Evolutionary conservation across 2,113 vertebrate species (phyloP), one percentile per base, ranked within the genome.

Genomic region (Mixornis gularis): DNA sequence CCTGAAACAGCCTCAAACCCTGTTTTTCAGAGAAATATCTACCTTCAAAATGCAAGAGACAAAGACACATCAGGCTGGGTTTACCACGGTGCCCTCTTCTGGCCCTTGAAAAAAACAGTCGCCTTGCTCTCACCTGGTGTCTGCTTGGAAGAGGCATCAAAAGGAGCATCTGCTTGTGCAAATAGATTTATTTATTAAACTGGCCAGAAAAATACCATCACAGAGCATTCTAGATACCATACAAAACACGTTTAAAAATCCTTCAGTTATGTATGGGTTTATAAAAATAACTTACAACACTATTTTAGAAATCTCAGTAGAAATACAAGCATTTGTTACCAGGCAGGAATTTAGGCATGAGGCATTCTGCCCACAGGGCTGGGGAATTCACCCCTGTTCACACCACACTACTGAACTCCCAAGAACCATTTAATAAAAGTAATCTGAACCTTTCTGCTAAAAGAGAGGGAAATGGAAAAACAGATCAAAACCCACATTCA

Each of bases 271-370:
- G 1, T 43, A 52, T 3, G 10, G 58, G 25, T 65, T 86, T 79
- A 91, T 51, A 94, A 96, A 96, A 96, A 95, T 93, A 95, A 94
- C 65, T 91, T 94, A 80, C 7, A 85, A 13, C 41, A 59, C 9
- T 52, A 46, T 51, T 77, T 63, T 51, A 91, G 55, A 87, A 89
- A 93, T 63, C 63, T 86, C 72, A 71, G 64, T 63, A 85, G 71
- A 85, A 89, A 89, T 46, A 79, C 3, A 62, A 11, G 3, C 29
- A 71, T 87, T 85, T 46, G 43, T 51, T 80, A 69, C 20, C 8
- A 10, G 51, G 32, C 41, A 73, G 64, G 70, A 85, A 85, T 46
- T 55, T 2, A 59, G 59, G 30, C 17, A 46, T 14, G 36, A 87
- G 32, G 27, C 8, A 12, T 25, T 60, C 32, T 79, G 41, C 78